phyloP scores from a whole-genome alignment of 2,888 invertebrate genomes.

The Eilema caniola region DNA sequence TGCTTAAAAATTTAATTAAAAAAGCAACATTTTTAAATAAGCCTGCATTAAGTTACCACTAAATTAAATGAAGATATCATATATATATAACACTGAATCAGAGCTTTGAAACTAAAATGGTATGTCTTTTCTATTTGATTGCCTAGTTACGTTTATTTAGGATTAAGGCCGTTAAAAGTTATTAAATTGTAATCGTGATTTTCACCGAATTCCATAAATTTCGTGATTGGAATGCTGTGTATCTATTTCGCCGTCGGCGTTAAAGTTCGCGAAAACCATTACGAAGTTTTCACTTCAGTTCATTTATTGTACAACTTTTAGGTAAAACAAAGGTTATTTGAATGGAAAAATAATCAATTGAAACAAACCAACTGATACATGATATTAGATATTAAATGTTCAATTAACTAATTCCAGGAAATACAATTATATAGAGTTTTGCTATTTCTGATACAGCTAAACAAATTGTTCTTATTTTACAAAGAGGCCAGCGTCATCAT shows the following conservation, averaged over 20 bases:
- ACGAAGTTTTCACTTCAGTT: neutral
- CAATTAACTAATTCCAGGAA: too few relatives aligned
- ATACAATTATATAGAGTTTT: too few relatives aligned
- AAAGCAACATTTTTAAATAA: neutral
- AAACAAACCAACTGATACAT: neutral
- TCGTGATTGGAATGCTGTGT: conserved; percentile 15
- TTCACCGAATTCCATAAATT: conserved; percentile 13
- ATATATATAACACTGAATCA: too few relatives aligned
- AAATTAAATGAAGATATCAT: too few relatives aligned
- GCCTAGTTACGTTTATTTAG: conserved; percentile 21
- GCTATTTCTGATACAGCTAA: too few relatives aligned
- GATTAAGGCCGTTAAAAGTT: conserved; percentile 19
- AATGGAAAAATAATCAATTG: conserved; percentile 2
- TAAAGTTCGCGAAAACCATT: conserved; percentile 8
- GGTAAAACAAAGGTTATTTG: neutral
- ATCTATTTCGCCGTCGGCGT: conserved; percentile 9
- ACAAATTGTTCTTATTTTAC: too few relatives aligned
- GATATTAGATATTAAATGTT: neutral
- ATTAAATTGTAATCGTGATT: conserved; percentile 17
- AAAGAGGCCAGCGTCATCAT: too few relatives aligned
- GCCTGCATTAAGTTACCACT: neutral
- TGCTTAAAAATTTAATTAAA: too few relatives aligned
- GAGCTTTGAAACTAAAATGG: neutral
- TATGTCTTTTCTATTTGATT: conserved; percentile 9
- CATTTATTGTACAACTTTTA: neutral